Conservation (phyloP, 1,140 invertebrate species). For the Saxidomus purpurata region DNA sequence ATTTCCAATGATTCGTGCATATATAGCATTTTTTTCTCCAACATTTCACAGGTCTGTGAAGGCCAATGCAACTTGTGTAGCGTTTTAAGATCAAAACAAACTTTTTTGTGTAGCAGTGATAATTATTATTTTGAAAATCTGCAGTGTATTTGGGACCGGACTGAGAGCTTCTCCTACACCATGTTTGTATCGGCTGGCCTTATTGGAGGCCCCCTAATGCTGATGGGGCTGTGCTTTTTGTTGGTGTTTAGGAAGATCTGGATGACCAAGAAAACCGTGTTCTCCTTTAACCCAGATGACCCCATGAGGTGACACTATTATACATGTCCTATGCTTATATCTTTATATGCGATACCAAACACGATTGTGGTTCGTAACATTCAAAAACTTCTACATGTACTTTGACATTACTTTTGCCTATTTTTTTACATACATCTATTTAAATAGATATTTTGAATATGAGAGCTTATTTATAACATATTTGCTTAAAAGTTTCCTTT, state of each 20-base stretch:
- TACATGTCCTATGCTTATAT: not conserved
- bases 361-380: too few relatives aligned
- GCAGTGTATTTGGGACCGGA: slow-evolving; percentile 84
- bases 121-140: too few relatives aligned
- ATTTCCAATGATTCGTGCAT: too few relatives aligned
- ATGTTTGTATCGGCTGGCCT: slow-evolving; percentile 77
- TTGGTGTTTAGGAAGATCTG: slow-evolving; percentile 79
- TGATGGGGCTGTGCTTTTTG: slow-evolving; percentile 79
- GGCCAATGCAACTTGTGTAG: too few relatives aligned
- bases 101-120: too few relatives aligned
- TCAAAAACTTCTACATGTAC: not conserved
- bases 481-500: too few relatives aligned
- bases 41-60: too few relatives aligned
- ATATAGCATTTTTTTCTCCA: too few relatives aligned
- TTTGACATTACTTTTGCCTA: not conserved
- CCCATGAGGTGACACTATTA: slow-evolving; percentile 63
- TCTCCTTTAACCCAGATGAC: slow-evolving; percentile 70
- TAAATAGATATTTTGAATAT: too few relatives aligned
- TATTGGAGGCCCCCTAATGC: slow-evolving; percentile 76
- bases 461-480: too few relatives aligned
- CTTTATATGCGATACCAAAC: not conserved
- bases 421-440: too few relatives aligned
- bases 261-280: slow-evolving; percentile 76
- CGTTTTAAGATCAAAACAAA: too few relatives aligned
- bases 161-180: slow-evolving; percentile 80